Conservation (phyloP, 2,797 vertebrate genomes). For the Psittacula derbiana region DNA sequence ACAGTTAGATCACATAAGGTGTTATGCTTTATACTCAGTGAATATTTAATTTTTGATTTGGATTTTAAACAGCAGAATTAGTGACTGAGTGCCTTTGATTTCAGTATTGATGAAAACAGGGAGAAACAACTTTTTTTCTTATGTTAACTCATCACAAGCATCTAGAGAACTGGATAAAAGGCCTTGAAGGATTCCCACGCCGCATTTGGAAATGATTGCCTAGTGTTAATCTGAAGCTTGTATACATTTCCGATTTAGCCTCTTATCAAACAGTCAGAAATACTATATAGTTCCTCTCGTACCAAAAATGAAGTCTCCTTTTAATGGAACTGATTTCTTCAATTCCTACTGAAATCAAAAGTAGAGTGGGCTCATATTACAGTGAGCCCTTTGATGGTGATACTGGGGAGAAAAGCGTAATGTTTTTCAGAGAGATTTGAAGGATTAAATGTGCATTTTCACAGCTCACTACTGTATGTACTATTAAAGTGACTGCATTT, state of each 20-base stretch:
- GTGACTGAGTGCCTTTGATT: slow-evolving; percentile 48
- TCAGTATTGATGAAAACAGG: slow-evolving; percentile 11
- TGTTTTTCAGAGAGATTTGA: background rate
- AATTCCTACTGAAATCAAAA: background rate
- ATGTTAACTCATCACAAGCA: slow-evolving; percentile 36
- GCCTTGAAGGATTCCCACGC: slow-evolving; percentile 16
- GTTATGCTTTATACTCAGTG: background rate
- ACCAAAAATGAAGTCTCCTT: background rate
- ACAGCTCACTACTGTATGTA: background rate
- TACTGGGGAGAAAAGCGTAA: background rate
- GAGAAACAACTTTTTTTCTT: slow-evolving; percentile 34
- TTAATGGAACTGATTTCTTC: background rate
- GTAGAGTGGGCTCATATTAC: background rate
- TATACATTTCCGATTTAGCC: background rate
- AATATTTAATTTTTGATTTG: slow-evolving; percentile 25
- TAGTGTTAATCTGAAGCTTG: slow-evolving; percentile 4
- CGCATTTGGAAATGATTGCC: slow-evolving; percentile 26
- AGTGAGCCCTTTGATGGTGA: background rate
- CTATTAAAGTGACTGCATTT: background rate
- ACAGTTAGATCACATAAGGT: background rate
- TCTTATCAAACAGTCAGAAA: background rate
- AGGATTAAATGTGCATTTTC: background rate
- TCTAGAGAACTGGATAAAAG: slow-evolving; percentile 49
- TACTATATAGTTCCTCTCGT: background rate
- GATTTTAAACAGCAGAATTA: slow-evolving; percentile 38